These are phyloP conservation scores for Channa striata DNA, from an alignment of 2,797 vertebrate genomes.

Conservation along the genomic window DNA sequence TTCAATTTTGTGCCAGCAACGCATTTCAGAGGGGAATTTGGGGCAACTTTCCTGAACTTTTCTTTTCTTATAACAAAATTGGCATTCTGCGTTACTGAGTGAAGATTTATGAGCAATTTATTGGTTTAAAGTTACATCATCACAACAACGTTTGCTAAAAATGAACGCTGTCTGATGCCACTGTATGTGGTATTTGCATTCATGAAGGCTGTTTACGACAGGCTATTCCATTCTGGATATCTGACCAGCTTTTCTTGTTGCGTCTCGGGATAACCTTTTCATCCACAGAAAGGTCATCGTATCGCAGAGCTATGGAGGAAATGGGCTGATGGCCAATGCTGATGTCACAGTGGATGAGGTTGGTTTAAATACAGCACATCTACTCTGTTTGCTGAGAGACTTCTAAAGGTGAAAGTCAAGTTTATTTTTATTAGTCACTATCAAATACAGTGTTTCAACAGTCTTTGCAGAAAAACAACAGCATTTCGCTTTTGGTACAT, in stretches of 20 bases:
- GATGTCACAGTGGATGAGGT: conserved; percentile 25
- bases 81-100: too few species aligned
- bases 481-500: not conserved
- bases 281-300: conserved; percentile 61
- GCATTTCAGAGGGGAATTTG: too few species aligned
- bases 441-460: not conserved
- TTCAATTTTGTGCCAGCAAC: too few species aligned
- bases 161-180: not conserved
- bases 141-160: too few species aligned
- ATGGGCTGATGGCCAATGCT: conserved; percentile 39
- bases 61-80: too few species aligned
- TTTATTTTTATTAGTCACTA: conserved; percentile 25
- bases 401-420: conserved; percentile 29
- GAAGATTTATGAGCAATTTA: too few species aligned
- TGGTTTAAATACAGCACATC: conserved; percentile 33
- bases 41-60: too few species aligned
- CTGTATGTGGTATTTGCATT: conserved; percentile 32
- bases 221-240: conserved; percentile 37
- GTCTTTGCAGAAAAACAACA: conserved; percentile 1
- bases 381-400: conserved; percentile 4
- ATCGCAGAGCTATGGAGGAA: conserved; percentile 15
- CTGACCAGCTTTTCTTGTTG: conserved; percentile 46
- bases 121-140: too few species aligned
- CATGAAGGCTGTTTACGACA: conserved; percentile 49
- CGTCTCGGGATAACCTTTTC: conserved; percentile 61